Conservation (phyloP, 2,797 vertebrate genomes). For the Cichlasoma orientale region DNA sequence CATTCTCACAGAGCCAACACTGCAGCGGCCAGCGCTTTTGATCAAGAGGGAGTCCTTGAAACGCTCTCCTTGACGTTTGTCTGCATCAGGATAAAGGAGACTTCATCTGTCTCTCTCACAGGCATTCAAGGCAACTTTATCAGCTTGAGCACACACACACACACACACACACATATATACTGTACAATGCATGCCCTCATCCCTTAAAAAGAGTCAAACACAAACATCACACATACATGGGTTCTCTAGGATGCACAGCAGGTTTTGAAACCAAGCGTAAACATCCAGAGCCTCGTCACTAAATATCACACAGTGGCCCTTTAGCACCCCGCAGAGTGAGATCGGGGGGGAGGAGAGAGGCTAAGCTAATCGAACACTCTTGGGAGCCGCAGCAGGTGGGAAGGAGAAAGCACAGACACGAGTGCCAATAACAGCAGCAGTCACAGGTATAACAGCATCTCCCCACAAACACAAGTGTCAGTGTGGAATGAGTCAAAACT, state of each 20-base stretch:
- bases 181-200: not conserved
- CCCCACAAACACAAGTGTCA: constrained; percentile 10
- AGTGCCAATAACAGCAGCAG: constrained; percentile 37
- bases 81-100: constrained; percentile 31
- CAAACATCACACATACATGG: constrained; percentile 9
- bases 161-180: not conserved
- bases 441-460: constrained; percentile 22
- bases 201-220: not conserved
- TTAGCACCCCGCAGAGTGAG: constrained; percentile 64
- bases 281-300: constrained; percentile 59
- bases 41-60: constrained; percentile 57
- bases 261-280: constrained; percentile 53
- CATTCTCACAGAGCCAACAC: constrained; percentile 17
- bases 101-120: constrained; percentile 56
- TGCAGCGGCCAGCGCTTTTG: constrained; percentile 27
- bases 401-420: constrained; percentile 26
- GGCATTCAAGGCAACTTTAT: constrained; percentile 31
- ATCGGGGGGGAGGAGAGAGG: constrained; percentile 55
- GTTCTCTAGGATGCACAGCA: constrained; percentile 43
- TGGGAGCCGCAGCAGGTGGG: constrained; percentile 61
- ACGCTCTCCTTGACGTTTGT: constrained; percentile 25
- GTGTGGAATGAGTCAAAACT: constrained; percentile 9
- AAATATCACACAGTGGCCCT: constrained; percentile 67
- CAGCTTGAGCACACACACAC: not conserved
- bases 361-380: constrained; percentile 67